phyloP scores from a whole-genome alignment of 2,888 invertebrate genomes.

The Hesperia comma region DNA sequence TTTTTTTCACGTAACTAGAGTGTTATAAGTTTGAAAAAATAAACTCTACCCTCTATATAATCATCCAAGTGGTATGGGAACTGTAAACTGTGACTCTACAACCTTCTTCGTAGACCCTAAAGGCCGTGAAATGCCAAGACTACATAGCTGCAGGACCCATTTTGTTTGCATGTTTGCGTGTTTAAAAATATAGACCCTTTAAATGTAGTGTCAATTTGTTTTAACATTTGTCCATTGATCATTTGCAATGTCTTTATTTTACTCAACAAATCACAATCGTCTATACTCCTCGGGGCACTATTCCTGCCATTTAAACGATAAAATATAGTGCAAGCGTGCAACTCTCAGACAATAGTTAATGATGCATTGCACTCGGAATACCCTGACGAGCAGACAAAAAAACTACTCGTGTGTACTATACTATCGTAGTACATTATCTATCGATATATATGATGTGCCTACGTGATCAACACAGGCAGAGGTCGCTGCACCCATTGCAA shows the following conservation, averaged over 20 bases:
- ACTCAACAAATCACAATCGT: neutral
- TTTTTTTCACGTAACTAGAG: too few relatives aligned
- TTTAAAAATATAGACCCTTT: too few relatives aligned
- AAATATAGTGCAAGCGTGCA: neutral
- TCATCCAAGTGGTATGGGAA: too few relatives aligned
- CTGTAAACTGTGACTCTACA: too few relatives aligned
- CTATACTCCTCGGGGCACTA: neutral
- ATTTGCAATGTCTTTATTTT: neutral
- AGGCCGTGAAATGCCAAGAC: too few relatives aligned
- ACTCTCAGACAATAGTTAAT: slow-evolving; percentile 18
- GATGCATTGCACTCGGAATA: slow-evolving; percentile 24
- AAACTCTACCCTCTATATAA: too few relatives aligned
- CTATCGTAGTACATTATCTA: slow-evolving; percentile 36
- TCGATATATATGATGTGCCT: slow-evolving; percentile 44
- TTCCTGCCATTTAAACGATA: slow-evolving; percentile 10
- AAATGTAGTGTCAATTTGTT: too few relatives aligned
- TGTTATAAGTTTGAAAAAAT: too few relatives aligned
- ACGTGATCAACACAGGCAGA: slow-evolving; percentile 49
- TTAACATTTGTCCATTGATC: too few relatives aligned
- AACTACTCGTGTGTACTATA: neutral
- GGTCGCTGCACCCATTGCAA: slow-evolving; percentile 72
- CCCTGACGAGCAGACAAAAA: slow-evolving; percentile 23
- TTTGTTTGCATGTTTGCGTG: too few relatives aligned
- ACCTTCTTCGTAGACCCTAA: too few relatives aligned
- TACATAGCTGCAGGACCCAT: too few relatives aligned